Base-by-base conservation (phyloP, 2,888 invertebrate species). In the Myopa tessellatipennis region DNA sequence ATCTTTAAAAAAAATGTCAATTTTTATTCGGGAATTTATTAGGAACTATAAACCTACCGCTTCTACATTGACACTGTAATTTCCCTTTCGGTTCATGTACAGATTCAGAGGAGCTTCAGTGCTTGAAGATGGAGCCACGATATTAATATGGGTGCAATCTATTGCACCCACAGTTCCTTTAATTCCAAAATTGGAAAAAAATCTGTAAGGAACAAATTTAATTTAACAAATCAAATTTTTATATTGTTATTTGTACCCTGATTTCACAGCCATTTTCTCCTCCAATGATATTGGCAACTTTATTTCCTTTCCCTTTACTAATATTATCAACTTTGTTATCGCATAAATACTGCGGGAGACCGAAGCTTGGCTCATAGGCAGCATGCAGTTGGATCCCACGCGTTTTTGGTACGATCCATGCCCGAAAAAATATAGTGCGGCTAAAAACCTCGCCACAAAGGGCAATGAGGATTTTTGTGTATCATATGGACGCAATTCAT, bases 41-140 rank as follows among this genome's bases (percentile, higher is more conserved):
- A 10, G 26, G 60, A 16, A 60, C 16, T 60, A 60, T 16, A 50
- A 50, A 50, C 50, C n/a, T 60, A 16, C 60, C 60, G 60, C 12
- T 60, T 60, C 60, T 7, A 60, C 60, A 60, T 60, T 60, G 26
- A 60, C 16, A 60, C 60, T 60, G 26, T 60, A 60, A 60, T 14
- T 14, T 10, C 26, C 60, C 60, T 60, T 60, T 18, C 60, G 8
- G n/a, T 60, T n/a, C 60, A 60, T 60, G n/a, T 60, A 60, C n/a
- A 60, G 60, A 60, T 18, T 60, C 60, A 60, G 16, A 60, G 60
- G 60, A n/a, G 26, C 16, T 60, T 60, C n/a, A 16, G 16, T n/a
- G 16, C n/a, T 16, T 60, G 3, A 60, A 10, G 7, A 18, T 60
- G 60, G 60, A 18, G 60, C 50, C 8, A 50, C 50, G 14, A 50